These are phyloP conservation scores for Taurulus bubalis DNA, from an alignment of 2,113 vertebrate species.

Conservation along the genomic window DNA sequence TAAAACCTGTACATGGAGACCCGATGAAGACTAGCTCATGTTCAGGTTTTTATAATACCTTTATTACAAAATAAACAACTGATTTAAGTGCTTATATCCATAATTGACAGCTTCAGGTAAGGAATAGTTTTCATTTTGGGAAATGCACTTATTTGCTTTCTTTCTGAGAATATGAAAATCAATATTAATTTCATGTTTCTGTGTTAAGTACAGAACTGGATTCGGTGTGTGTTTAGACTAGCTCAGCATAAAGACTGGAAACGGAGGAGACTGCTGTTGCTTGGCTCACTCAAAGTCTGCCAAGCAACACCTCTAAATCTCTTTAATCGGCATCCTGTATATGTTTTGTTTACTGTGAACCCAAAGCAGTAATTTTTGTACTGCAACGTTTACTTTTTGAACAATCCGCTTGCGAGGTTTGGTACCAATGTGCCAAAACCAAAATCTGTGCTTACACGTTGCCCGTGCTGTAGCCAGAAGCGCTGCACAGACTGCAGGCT, in stretches of 20 bases:
- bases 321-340: not conserved
- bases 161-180: not conserved
- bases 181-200: not conserved
- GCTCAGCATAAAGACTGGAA: slow-evolving; percentile 1
- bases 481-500: not conserved
- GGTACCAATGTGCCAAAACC: slow-evolving; percentile 14
- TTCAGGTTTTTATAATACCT: not conserved
- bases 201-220: not conserved
- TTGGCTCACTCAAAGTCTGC: not conserved
- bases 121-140: not conserved
- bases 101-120: not conserved
- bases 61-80: not conserved
- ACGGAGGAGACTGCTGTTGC: not conserved
- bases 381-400: not conserved
- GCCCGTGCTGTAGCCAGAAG: not conserved
- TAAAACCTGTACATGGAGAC: not conserved
- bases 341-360: not conserved
- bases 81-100: not conserved
- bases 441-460: not conserved
- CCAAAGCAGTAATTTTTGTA: not conserved
- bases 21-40: not conserved
- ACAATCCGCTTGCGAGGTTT: not conserved
- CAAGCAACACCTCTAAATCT: not conserved
- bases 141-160: not conserved
- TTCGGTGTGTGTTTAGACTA: not conserved